phyloP scores from a whole-genome alignment of 2,797 vertebrate genomes.

The Alca torda region DNA sequence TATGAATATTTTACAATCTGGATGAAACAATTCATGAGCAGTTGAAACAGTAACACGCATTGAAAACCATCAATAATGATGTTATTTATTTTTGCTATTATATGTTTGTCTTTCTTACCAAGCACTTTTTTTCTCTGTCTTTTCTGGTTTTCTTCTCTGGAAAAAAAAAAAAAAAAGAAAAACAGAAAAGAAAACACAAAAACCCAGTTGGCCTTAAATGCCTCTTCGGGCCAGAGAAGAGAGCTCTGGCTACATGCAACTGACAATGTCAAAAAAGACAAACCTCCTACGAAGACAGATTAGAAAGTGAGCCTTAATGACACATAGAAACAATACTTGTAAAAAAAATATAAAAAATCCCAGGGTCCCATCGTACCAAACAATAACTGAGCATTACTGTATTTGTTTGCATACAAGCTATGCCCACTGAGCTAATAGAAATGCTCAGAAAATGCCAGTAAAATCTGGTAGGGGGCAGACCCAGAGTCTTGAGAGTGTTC shows the following conservation, averaged over 20 bases:
- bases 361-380: conserved; percentile 24
- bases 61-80: conserved; percentile 41
- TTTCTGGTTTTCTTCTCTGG: background rate
- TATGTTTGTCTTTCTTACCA: conserved; percentile 30
- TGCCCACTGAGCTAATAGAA: conserved; percentile 11
- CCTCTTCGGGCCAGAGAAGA: conserved; percentile 15
- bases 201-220: background rate
- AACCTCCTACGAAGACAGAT: conserved; percentile 21
- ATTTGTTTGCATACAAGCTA: conserved; percentile 40
- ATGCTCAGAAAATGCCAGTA: conserved; percentile 38
- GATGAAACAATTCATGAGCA: conserved; percentile 26
- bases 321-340: conserved; percentile 56
- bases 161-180: background rate
- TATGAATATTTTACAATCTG: conserved; percentile 64
- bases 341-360: background rate
- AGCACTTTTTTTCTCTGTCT: background rate
- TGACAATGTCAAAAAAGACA: conserved; percentile 19
- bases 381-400: conserved; percentile 26
- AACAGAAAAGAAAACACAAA: background rate
- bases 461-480: conserved; percentile 34
- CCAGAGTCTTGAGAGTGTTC: background rate
- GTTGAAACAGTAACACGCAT: background rate
- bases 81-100: conserved; percentile 52
- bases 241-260: background rate
- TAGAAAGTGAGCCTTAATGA: conserved; percentile 62